Conservation (phyloP, 2,888 invertebrate species). For the Cataglyphis altisquamis region DNA sequence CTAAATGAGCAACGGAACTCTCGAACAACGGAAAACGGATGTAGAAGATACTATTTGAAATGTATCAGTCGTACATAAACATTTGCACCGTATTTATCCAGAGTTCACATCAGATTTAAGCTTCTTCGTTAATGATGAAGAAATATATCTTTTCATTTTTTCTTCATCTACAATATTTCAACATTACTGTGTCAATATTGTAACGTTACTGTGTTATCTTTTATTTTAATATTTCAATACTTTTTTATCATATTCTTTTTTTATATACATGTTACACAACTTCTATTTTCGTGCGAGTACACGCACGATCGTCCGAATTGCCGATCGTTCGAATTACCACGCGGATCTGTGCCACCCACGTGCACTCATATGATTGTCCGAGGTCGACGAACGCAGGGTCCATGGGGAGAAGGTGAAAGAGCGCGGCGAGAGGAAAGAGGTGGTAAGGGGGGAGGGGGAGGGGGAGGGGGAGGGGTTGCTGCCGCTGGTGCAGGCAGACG, state of each 20-base stretch:
- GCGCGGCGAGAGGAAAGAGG: slow-evolving; percentile 41
- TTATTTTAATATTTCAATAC: no score
- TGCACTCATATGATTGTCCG: slow-evolving; percentile 73
- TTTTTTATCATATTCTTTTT: neutral
- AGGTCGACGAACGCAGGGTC: slow-evolving; percentile 78
- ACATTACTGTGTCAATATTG: neutral
- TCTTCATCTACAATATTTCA: neutral
- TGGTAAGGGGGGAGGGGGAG: slow-evolving; percentile 51
- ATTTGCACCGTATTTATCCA: neutral
- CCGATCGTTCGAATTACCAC: slow-evolving; percentile 50
- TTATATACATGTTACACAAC: neutral
- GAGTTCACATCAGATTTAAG: neutral
- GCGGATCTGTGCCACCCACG: slow-evolving; percentile 74
- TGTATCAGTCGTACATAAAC: neutral
- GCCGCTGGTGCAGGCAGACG: slow-evolving; percentile 68
- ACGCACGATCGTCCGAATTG: neutral
- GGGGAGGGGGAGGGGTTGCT: slow-evolving; percentile 55
- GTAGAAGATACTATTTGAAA: no score
- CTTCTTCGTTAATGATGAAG: neutral
- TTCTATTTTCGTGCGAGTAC: neutral
- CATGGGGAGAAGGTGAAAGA: slow-evolving; percentile 48
- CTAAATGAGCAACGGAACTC: neutral
- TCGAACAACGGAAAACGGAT: neutral
- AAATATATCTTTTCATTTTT: neutral
- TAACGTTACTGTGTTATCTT: neutral